These are phyloP conservation scores for Callocephalon fimbriatum DNA, from an alignment of 2,113 vertebrate species.

Conservation along the genomic window DNA sequence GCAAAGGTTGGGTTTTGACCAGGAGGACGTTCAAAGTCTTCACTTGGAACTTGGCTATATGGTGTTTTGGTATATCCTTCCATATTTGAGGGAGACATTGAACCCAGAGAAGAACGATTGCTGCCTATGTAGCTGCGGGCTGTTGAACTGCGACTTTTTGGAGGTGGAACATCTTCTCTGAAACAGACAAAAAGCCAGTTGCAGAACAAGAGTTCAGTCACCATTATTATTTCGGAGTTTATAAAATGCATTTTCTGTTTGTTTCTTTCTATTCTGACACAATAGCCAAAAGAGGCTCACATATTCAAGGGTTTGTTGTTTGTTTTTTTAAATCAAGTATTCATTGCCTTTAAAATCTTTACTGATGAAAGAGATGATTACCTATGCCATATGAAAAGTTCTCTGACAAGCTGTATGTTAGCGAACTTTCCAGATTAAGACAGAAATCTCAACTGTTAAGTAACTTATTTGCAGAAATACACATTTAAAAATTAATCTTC, in stretches of 20 bases:
- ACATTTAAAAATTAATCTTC: constrained; percentile 23
- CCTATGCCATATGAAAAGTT: background rate
- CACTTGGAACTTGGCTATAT: constrained; percentile 92
- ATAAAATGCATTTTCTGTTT: background rate
- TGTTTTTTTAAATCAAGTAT: background rate
- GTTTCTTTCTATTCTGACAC: background rate
- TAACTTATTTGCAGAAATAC: background rate
- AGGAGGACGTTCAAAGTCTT: constrained; percentile 87
- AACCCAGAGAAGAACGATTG: constrained; percentile 95
- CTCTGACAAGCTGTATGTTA: background rate
- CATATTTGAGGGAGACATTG: constrained; percentile 98
- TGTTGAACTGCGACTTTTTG: constrained; percentile 93
- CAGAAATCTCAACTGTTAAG: background rate
- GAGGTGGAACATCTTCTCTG: constrained; percentile 96
- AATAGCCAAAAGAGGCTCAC: background rate
- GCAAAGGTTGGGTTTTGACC: constrained; percentile 81
- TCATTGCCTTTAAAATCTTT: background rate
- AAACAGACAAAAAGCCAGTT: background rate
- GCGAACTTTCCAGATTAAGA: constrained; percentile 14
- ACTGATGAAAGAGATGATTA: background rate
- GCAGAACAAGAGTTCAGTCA: background rate
- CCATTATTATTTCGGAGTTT: background rate
- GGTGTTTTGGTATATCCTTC: constrained; percentile 91
- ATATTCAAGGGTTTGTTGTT: background rate
- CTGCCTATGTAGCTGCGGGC: constrained; percentile 95